Conservation (phyloP, 2,797 vertebrate species). For the Alosa sapidissima region DNA sequence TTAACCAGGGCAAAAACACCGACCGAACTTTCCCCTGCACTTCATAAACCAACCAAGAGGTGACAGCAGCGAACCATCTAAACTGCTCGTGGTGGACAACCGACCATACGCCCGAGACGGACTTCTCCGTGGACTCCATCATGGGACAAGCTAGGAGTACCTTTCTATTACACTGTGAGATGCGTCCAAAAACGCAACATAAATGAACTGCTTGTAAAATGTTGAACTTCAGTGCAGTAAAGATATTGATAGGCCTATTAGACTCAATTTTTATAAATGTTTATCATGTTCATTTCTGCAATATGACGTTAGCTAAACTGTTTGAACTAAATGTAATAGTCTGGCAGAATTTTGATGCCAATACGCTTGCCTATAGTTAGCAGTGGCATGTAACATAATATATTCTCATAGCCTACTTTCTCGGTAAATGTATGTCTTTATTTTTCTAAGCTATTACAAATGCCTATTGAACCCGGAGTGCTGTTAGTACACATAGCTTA, state of each 20-base stretch:
- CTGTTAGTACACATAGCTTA: not conserved
- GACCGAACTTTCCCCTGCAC: not conserved
- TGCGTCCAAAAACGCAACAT: not conserved
- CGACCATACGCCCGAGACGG: not conserved
- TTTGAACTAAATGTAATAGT: not conserved
- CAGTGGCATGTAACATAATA: not conserved
- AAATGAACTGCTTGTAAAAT: no score
- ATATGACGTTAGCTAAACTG: not conserved
- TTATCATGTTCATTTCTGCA: no score
- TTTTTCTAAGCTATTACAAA: slow-evolving; percentile 7
- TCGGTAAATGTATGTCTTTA: not conserved
- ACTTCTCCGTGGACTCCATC: not conserved
- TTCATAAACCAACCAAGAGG: not conserved
- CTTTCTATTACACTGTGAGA: not conserved
- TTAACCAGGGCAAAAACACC: not conserved
- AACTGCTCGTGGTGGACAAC: not conserved
- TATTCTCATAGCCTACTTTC: slow-evolving; percentile 10
- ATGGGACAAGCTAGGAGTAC: not conserved
- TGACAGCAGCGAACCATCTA: slow-evolving; percentile 11
- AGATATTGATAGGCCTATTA: no score
- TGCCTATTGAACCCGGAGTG: not conserved
- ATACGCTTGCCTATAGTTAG: not conserved
- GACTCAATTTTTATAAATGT: no score
- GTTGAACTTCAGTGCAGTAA: no score
- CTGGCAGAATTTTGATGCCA: not conserved